Evolutionary conservation across 2,888 invertebrate species (phyloP), one percentile per base, ranked within the genome.

Genomic region (Alloplasta piceator): DNA sequence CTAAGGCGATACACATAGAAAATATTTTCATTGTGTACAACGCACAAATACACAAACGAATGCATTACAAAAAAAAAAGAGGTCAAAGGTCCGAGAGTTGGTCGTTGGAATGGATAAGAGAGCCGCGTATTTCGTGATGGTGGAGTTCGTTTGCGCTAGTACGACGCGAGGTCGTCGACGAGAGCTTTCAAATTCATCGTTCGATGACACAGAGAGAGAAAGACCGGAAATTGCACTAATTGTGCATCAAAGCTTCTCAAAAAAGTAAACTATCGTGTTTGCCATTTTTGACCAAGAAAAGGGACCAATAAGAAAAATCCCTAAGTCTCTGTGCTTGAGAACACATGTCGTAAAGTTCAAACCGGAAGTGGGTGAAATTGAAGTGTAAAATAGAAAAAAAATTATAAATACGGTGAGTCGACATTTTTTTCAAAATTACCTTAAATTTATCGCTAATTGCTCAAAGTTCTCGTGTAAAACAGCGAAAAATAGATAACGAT

Each of bases 51-150:
- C 26, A 26, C 26, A 26, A 26, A 26, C 26, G 26, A 1, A 26
- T 26, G 26, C 26, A 26, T 26, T 26, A 26, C n/a, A n/a, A n/a
- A n/a, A 26, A 26, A 5, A 56, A 36, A 50, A 60, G 60, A 73
- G 72, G 67, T 77, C 80, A 80, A 63, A 80, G 80, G 76, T 76
- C 48, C 43, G 38, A 3, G 38, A n/a, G 41, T 76, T 52, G 70
- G 66, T 55, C 52, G 60, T 50, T 63, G 9, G 61, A 36, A 61
- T 72, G 26, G 80, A 80, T 80, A 80, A 80, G 72, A 80, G 68
- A 43, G 46, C 61, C 41, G 36, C 55, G 9, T 39, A 36, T 77
- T 72, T 67, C 76, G 38, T 63, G 41, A 26, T 63, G 14, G 76
- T 14, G 52, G 43, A 67, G 72, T 63, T 55, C 41, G 41, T 43